Evolutionary conservation across 2,888 invertebrate species (phyloP), one percentile per base, ranked within the genome.

Genomic region (Entomobrya multifasciata): DNA sequence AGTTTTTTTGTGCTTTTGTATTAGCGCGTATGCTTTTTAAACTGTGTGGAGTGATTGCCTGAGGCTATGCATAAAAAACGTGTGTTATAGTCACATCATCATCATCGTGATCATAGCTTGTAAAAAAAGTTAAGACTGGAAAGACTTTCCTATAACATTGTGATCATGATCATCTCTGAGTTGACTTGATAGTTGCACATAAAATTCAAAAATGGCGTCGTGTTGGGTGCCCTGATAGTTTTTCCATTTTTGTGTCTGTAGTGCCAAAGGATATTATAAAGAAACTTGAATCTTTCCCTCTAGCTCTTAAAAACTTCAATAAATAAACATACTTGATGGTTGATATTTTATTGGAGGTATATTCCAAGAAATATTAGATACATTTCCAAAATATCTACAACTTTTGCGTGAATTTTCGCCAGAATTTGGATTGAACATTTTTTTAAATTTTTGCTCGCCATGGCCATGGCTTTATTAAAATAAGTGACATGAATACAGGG

Each of bases 121-220:
- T n/a, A n/a, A 36, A 36, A 36, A 36, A 36, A 8, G 36, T 6
- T 6, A 8, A 36, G 8, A 36, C 5, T 36, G 36, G 36, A 36
- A n/a, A n/a, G 36, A 36, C 36, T 52, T 52, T 17, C n/a, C n/a
- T n/a, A n/a, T n/a, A n/a, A n/a, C n/a, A n/a, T n/a, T n/a, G n/a
- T n/a, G n/a, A n/a, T n/a, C n/a, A n/a, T n/a, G n/a, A n/a, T n/a
- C n/a, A n/a, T n/a, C n/a, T n/a, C n/a, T n/a, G n/a, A n/a, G n/a
- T n/a, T n/a, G n/a, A n/a, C n/a, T 80, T 80, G 55, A 65, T 60
- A 60, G 62, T 76, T 82, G n/a, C n/a, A n/a, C 70, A 76, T 67
- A 80, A 80, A 86, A 80, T 86, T 86, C 86, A 86, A 80, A 80
- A 86, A 86, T 86, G 52, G 76, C 72, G 86, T 85, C 70, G 76